Percentiles rank a stretch among this genome's conserved stretches.
Evolutionary conservation across 2,797 vertebrate genomes (phyloP).

Genomic region (Hypotaenidia philippensis): DNA sequence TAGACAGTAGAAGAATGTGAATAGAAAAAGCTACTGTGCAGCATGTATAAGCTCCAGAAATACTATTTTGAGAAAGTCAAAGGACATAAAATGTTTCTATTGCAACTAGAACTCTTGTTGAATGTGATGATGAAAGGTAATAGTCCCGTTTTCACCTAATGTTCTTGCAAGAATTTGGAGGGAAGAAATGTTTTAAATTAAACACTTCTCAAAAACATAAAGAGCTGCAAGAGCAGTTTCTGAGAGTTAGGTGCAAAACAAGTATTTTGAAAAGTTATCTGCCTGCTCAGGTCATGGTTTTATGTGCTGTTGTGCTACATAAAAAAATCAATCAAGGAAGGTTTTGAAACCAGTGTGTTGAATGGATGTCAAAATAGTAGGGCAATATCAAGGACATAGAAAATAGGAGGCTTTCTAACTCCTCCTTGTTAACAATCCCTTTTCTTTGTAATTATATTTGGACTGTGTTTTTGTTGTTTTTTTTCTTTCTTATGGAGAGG

Average conservation of each 20-base stretch:
- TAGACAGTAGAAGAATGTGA: background rate
- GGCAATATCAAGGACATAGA: background rate
- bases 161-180: background rate
- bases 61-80: background rate
- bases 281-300: background rate
- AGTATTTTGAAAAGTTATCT: background rate
- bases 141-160: background rate
- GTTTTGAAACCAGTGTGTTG: background rate
- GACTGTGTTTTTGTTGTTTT: background rate
- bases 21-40: background rate
- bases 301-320: background rate
- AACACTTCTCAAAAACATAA: background rate
- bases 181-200: background rate
- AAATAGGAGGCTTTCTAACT: background rate
- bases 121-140: background rate
- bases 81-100: background rate
- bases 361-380: background rate
- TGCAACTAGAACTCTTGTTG: background rate
- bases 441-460: background rate
- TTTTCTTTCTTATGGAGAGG: background rate
- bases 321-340: background rate
- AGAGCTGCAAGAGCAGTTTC: background rate
- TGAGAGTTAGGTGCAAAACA: background rate
- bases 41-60: background rate
- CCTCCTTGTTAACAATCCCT: background rate